A percentile compares a stretch with the other conserved stretches of the same genome.
phyloP scores from a whole-genome alignment of 2,113 vertebrate genomes.

The Empidonax alnorum region DNA sequence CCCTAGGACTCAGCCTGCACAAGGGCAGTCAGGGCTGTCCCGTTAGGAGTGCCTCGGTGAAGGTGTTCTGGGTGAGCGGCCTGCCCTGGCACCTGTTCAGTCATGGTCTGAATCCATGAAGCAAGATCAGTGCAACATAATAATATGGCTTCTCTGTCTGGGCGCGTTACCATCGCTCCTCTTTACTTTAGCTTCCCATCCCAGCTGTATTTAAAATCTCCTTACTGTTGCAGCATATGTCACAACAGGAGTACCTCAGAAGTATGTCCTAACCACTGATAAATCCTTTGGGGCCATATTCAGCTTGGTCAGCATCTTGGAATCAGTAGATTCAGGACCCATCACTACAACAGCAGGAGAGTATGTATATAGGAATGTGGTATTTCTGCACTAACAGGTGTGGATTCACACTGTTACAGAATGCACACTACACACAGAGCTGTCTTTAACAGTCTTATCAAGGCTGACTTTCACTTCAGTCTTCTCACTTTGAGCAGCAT shows the following conservation, averaged over 20 bases:
- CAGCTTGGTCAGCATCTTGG: not conserved
- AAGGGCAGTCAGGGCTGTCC: not conserved
- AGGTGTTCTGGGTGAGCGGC: not conserved
- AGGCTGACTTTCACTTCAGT: not conserved
- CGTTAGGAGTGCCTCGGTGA: rapidly evolving
- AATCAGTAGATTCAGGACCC: not conserved
- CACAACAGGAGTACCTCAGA: not conserved
- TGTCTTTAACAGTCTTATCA: not conserved
- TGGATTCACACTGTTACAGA: not conserved
- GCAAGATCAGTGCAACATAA: not conserved
- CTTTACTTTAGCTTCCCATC: not conserved
- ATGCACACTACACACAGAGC: not conserved
- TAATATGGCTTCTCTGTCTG: not conserved
- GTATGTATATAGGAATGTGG: rapidly evolving
- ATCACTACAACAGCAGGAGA: not conserved
- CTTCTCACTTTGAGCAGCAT: not conserved
- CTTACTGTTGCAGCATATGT: not conserved
- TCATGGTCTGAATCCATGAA: not conserved
- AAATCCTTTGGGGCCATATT: not conserved
- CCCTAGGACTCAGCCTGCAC: not conserved
- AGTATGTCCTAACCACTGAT: not conserved
- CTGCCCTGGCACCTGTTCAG: not conserved
- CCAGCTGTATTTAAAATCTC: not conserved
- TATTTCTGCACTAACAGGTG: not conserved
- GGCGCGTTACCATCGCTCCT: not conserved